Evolutionary conservation across 2,888 invertebrate genomes (phyloP), one percentile per base, ranked within the genome.

Genomic region (Cheilosia scutellata): DNA sequence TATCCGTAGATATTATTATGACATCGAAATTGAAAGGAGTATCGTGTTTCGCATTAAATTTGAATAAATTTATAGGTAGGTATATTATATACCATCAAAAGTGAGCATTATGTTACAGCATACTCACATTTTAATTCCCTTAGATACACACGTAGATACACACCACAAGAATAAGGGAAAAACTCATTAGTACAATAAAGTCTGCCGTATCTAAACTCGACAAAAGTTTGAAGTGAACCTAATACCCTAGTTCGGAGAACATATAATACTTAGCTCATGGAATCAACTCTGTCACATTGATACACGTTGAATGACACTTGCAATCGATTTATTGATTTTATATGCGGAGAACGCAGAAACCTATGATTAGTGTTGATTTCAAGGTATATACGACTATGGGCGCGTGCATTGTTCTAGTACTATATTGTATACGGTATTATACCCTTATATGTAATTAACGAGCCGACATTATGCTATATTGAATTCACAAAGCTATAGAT

Each of bases 251-350:
- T 60, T 60, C 60, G 16, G 4, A 6, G 27, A 57, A 13, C 62
- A 47, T 16, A 47, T 29, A 31, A 9, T 37, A 31, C 31, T 44
- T 13, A 31, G 47, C 47, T 60, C 20, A 47, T 3, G n/a, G n/a
- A 29, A 49, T 63, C 33, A 33, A 63, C 44, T 47, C 20, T 25
- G 20, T 31, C 25, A 49, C 49, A 29, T 27, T n/a, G 27, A 27
- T 51, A 53, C 47, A 58, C 47, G 31, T 49, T 70, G 70, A 70
- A 70, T 70, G 70, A 37, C 58, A 71, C 70, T 70, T 57, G 49
- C 16, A 27, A 47, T 71, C 58, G 58, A 58, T 71, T 71, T 58
- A 71, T 71, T 29, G 70, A 70, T 70, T 70, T 33, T 33, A 2
- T 25, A 11, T 37, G 44, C 9, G 27, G 20, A 20, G 20, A 20